These are phyloP conservation scores for Bombus ignitus DNA, from an alignment of 1,140 invertebrate genomes.

Conservation along the genomic window DNA sequence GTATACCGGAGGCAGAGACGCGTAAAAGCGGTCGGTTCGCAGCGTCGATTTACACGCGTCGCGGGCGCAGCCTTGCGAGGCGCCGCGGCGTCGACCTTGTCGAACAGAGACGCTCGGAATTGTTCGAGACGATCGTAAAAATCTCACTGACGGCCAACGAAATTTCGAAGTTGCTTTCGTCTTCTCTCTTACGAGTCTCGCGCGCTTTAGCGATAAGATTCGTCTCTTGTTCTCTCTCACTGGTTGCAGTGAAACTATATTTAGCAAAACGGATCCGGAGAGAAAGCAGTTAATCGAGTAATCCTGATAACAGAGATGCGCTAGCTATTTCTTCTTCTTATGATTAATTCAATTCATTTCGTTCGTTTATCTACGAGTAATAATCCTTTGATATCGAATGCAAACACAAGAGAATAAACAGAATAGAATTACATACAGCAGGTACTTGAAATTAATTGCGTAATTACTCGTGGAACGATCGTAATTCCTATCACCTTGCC, in stretches of 20 bases:
- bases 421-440: not conserved
- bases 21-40: conserved; percentile 56
- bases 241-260: too few species aligned
- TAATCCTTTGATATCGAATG: not conserved
- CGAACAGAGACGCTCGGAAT: conserved; percentile 65
- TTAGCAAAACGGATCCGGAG: too few species aligned
- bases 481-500: too few species aligned
- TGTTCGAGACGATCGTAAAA: conserved; percentile 54
- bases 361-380: not conserved
- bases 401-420: not conserved
- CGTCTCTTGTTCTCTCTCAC: not conserved
- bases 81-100: conserved; percentile 76
- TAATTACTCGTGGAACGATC: too few species aligned
- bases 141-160: conserved; percentile 21
- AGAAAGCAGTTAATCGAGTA: too few species aligned
- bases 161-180: conserved; percentile 1
- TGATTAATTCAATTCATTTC: not conserved
- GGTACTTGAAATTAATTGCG: not conserved
- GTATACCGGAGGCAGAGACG: conserved; percentile 13
- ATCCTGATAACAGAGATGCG: not conserved
- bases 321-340: not conserved
- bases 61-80: conserved; percentile 71
- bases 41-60: conserved; percentile 55
- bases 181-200: not conserved
- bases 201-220: not conserved